Percentiles rank a stretch among this genome's conserved stretches.
These are phyloP conservation scores for Columba janthina DNA, from an alignment of 2,113 vertebrate genomes.

Conservation along the genomic window DNA sequence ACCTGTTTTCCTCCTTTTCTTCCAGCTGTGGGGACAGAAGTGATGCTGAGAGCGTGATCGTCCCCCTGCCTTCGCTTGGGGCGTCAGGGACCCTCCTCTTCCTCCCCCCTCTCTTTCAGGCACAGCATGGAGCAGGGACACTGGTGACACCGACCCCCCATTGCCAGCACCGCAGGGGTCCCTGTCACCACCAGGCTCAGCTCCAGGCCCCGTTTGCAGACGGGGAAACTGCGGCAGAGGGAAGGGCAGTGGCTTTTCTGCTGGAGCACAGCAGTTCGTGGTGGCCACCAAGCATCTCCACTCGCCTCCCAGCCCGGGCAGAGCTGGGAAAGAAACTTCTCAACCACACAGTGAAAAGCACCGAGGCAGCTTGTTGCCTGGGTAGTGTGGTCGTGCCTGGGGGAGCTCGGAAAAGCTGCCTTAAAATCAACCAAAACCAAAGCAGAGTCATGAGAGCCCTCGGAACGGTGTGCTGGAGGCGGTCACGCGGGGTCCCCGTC, in stretches of 20 bases:
- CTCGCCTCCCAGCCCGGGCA: accelerated
- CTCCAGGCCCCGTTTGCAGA: background rate
- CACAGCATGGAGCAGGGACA: accelerated
- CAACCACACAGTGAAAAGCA: accelerated
- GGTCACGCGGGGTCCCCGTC: background rate
- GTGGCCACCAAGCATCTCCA: accelerated
- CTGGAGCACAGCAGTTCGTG: background rate
- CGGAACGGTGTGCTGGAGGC: background rate
- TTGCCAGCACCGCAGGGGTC: background rate
- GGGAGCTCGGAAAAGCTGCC: background rate
- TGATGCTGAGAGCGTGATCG: accelerated
- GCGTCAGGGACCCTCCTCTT: background rate
- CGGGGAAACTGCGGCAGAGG: background rate
- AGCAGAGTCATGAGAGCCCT: background rate
- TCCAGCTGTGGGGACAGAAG: background rate
- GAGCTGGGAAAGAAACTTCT: background rate
- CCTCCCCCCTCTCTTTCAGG: background rate
- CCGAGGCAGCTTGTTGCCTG: accelerated
- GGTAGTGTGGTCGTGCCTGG: accelerated
- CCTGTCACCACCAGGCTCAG: background rate
- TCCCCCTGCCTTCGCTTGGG: background rate
- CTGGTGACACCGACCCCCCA: accelerated
- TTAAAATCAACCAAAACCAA: background rate
- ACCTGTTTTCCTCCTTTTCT: background rate
- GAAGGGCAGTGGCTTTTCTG: accelerated